Evolutionary conservation across 2,888 invertebrate genomes (phyloP), one percentile per base, ranked within the genome.

Genomic region (Opisthograptis luteolata): DNA sequence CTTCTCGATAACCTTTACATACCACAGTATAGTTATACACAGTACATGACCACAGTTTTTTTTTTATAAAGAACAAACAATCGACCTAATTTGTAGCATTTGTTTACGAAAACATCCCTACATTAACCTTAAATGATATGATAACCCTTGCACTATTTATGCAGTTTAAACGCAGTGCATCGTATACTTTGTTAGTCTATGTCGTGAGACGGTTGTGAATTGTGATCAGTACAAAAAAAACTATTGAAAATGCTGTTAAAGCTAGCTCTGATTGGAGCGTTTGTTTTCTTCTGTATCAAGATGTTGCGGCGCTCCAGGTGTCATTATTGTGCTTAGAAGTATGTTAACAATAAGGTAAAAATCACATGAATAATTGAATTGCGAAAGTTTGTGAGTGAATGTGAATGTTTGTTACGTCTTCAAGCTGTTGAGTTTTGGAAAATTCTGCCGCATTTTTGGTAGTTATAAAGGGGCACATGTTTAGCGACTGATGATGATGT

Each of bases 41-140:
- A 17, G 2, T 17, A 3, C 5, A 2, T 17, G 2, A 17, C 10
- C 10, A 10, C 25, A 9, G 10, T 27, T 4, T 27, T 10, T 31
- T 9, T 13, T 30, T 2, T 24, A 8, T 28, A 9, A 9, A 10
- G 27, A 2, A 24, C 39, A 25, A 36, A 7, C 8, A 8, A 32
- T 24, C 9, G 17, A 44, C 40, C 39, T 30, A 24, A 44, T 13
- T n/a, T 22, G 19, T 37, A 19, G 65, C n/a, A 10, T 32, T 28
- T 52, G 42, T 46, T 52, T 46, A 42, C 72, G 70, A 75, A 73
- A 71, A 70, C 45, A 46, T 60, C 62, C 49, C 55, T 14, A 35
- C 20, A 20, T 41, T 42, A 13, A 46, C 41, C 46, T 19, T 27
- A 0, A 6, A 12, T 40, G 53, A 53, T 57, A 12, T 40, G 53